Evolutionary conservation across 1,140 invertebrate species (phyloP).

Genomic region (Sarcophaga peregrina): DNA sequence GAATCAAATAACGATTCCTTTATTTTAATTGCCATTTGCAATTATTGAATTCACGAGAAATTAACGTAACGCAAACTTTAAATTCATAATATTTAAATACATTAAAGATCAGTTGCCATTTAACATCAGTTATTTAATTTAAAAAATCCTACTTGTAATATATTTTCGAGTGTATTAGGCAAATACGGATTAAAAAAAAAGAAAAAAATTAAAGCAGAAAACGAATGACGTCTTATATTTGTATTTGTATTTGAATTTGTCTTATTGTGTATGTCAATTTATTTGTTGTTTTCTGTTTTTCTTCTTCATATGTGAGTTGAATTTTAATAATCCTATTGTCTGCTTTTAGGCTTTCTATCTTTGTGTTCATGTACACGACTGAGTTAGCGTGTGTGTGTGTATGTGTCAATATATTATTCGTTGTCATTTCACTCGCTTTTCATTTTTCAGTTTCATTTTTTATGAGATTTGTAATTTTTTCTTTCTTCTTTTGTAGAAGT

Average conservation of each 20-base stretch:
- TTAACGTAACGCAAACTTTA: too few species aligned
- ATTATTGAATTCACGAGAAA: too few species aligned
- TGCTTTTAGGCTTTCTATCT: conserved; percentile 35
- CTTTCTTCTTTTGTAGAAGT: conserved; percentile 5
- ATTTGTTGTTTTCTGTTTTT: neutral
- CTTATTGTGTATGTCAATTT: neutral
- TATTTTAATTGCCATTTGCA: too few species aligned
- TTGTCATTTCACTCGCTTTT: conserved; percentile 18
- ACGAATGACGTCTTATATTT: neutral
- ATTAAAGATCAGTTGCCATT: too few species aligned
- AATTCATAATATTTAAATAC: too few species aligned
- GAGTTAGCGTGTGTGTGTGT: conserved; percentile 38
- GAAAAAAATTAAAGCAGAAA: neutral
- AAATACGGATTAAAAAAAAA: neutral
- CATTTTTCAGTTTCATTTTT: neutral
- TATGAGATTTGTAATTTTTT: conserved; percentile 32
- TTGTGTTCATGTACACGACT: conserved; percentile 2
- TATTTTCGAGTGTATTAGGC: neutral
- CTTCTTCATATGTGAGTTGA: conserved; percentile 30
- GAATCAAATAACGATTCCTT: too few species aligned
- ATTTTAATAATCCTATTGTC: conserved; percentile 37
- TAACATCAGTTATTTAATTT: too few species aligned
- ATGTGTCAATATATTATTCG: conserved; percentile 41
- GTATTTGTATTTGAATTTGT: conserved; percentile 24
- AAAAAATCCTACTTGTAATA: too few species aligned